Conservation (phyloP, 2,888 invertebrate species). For the Nemotelus nigrinus region DNA sequence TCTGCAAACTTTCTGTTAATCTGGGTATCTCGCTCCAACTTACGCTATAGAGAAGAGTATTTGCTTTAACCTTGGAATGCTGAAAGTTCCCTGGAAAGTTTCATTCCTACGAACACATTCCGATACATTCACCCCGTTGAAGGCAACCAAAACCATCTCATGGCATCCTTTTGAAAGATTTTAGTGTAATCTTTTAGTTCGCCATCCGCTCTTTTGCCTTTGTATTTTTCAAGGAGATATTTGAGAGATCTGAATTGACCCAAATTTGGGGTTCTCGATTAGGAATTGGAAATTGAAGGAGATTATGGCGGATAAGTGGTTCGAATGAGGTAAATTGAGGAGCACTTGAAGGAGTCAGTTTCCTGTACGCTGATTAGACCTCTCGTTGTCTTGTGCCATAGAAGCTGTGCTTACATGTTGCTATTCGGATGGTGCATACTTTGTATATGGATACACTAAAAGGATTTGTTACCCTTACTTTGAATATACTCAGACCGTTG, state of each 20-base stretch:
- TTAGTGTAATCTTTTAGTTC: slow-evolving; percentile 38
- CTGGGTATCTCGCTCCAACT: neutral
- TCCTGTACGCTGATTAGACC: neutral
- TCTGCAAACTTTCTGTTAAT: slow-evolving; percentile 27
- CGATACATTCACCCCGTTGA: neutral
- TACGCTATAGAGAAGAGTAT: neutral
- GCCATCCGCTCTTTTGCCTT: slow-evolving; percentile 24
- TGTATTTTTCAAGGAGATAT: slow-evolving; percentile 24
- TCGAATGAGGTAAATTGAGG: slow-evolving; percentile 43
- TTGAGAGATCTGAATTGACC: slow-evolving; percentile 33
- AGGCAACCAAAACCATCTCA: neutral
- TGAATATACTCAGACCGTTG: no score
- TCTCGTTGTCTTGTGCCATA: no score
- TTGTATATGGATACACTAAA: no score
- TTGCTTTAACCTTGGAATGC: neutral
- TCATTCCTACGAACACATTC: slow-evolving; percentile 6
- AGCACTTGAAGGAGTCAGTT: slow-evolving; percentile 35
- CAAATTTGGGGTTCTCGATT: slow-evolving; percentile 39
- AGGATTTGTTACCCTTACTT: no score
- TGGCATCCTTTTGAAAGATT: slow-evolving; percentile 24
- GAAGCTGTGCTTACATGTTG: no score
- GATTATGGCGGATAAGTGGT: slow-evolving; percentile 41
- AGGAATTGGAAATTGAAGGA: slow-evolving; percentile 39
- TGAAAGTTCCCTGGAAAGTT: slow-evolving; percentile 3
- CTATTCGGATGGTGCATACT: no score